These are phyloP conservation scores for Nineta flava DNA, from an alignment of 2,888 invertebrate genomes.

Conservation along the genomic window DNA sequence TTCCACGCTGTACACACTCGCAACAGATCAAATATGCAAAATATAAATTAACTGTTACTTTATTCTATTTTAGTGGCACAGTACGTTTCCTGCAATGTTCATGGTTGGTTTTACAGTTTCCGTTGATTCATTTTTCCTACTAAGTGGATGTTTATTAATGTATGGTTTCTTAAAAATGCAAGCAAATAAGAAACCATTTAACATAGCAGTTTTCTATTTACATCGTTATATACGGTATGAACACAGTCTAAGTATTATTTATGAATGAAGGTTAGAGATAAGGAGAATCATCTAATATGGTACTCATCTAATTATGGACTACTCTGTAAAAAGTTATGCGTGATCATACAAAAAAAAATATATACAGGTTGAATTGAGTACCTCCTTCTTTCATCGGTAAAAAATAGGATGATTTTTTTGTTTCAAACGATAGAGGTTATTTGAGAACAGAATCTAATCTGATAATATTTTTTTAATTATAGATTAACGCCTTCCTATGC, in stretches of 20 bases:
- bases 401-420: too few species aligned
- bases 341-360: too few species aligned
- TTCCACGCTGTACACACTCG: too few species aligned
- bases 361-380: too few species aligned
- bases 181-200: constrained; percentile 19
- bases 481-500: constrained; percentile 31
- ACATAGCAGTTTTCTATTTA: constrained; percentile 24
- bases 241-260: constrained; percentile 25
- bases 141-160: constrained; percentile 19
- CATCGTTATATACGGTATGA: constrained; percentile 29
- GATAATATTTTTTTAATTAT: too few species aligned
- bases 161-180: constrained; percentile 24
- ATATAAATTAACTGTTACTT: too few species aligned
- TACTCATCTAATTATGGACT: constrained; percentile 33
- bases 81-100: constrained; percentile 13
- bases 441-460: too few species aligned
- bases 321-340: too few species aligned
- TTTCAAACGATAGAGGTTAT: too few species aligned
- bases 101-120: constrained; percentile 31
- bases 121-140: constrained; percentile 48
- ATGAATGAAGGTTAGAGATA: too few species aligned
- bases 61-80: constrained; percentile 21
- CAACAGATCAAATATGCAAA: too few species aligned
- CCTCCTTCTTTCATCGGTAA: too few species aligned
- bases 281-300: constrained; percentile 28